These are phyloP conservation scores for Oenanthe melanoleuca DNA, from an alignment of 2,113 vertebrate species.

Conservation along the genomic window DNA sequence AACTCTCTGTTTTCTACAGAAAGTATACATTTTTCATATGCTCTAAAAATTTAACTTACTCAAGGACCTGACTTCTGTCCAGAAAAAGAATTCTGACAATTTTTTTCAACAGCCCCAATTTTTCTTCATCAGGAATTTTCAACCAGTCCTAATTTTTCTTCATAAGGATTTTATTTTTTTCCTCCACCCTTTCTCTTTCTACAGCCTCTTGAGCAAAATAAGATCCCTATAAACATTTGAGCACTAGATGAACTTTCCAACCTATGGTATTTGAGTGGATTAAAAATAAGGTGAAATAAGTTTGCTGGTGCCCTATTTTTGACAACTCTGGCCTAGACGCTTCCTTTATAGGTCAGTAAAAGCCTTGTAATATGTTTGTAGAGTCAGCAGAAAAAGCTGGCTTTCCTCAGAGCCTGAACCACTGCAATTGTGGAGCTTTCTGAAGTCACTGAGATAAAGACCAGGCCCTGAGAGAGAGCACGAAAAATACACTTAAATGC, in stretches of 20 bases:
- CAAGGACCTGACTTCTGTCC: not conserved
- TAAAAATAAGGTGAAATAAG: slow-evolving; percentile 56
- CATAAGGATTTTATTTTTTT: slow-evolving; percentile 11
- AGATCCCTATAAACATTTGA: not conserved
- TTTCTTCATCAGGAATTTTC: not conserved
- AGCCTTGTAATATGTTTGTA: slow-evolving; percentile 18
- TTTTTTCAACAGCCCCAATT: not conserved
- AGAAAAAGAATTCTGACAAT: not conserved
- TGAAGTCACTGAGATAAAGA: slow-evolving; percentile 56
- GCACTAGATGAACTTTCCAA: slow-evolving; percentile 28
- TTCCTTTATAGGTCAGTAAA: slow-evolving; percentile 58
- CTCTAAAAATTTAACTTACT: not conserved
- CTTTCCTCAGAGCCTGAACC: slow-evolving; percentile 37
- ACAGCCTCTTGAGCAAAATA: slow-evolving; percentile 9
- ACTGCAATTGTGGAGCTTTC: not conserved
- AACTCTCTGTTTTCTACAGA: not conserved
- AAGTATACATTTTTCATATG: not conserved
- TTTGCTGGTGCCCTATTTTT: slow-evolving; percentile 21
- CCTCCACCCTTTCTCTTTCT: not conserved
- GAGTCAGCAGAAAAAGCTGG: slow-evolving; percentile 53
- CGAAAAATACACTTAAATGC: not conserved
- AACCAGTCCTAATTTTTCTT: not conserved
- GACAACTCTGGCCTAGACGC: slow-evolving; percentile 8
- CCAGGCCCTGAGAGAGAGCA: slow-evolving; percentile 43
- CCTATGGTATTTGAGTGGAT: slow-evolving; percentile 28